Percentiles rank a stretch among this genome's conserved stretches.
Evolutionary conservation across 2,888 invertebrate species (phyloP).

Genomic region (Plebejus melissa): DNA sequence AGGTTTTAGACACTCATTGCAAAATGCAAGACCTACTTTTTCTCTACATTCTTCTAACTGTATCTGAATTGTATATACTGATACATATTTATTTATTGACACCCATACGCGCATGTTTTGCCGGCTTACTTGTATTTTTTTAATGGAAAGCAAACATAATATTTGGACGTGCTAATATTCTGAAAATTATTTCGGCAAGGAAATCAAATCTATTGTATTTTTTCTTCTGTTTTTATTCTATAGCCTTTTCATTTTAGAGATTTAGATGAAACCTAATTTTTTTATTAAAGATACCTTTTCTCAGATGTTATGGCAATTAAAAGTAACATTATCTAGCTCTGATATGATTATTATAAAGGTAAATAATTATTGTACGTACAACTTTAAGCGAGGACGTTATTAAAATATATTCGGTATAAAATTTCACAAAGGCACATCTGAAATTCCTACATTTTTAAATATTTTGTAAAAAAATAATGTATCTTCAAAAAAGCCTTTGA

Average conservation of each 20-base stretch:
- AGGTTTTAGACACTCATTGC: neutral
- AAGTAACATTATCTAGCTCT: neutral
- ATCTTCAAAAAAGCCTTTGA: neutral
- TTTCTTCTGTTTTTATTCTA: too few relatives aligned
- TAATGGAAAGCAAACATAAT: too few relatives aligned
- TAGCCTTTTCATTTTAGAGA: too few relatives aligned
- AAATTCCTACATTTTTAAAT: conserved; percentile 6
- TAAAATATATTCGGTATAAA: conserved; percentile 1
- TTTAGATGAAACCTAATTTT: too few relatives aligned
- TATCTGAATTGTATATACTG: neutral
- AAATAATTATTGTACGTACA: conserved; percentile 15
- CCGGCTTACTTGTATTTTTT: too few relatives aligned
- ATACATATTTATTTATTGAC: too few relatives aligned
- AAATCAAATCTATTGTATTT: neutral
- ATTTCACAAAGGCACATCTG: conserved; percentile 11
- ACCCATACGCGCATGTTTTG: too few relatives aligned
- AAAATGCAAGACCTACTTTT: neutral
- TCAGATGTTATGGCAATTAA: too few relatives aligned
- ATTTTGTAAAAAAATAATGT: neutral
- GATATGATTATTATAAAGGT: neutral
- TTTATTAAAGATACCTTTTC: too few relatives aligned
- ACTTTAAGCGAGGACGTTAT: conserved; percentile 1
- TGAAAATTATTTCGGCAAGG: neutral
- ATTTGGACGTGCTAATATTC: neutral
- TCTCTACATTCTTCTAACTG: neutral